Evolutionary conservation across 2,113 vertebrate species (phyloP), one percentile per base, ranked within the genome.

Genomic region (Mobula birostris): DNA sequence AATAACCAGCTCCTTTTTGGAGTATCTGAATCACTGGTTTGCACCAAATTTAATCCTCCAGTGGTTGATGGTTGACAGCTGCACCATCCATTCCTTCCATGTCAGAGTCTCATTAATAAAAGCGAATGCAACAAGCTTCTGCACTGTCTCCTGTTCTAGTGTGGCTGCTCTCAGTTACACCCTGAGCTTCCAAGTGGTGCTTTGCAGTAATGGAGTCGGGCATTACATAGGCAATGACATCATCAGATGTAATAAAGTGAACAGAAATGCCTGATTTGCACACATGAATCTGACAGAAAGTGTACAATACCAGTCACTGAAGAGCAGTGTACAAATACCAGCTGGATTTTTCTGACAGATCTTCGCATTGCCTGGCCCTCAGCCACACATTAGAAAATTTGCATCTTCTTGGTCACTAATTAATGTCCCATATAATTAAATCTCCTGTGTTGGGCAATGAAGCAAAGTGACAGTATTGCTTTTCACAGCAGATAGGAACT

Each of bases 271-370:
- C 48, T 48, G 48, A 48, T 48, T 48, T 48, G 48, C 48, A 48
- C 48, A 48, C 48, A 48, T 48, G 48, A 48, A 48, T 94, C 95
- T 94, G 95, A 95, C 95, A 94, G 94, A 95, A 94, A 94, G 56
- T 95, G 94, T 95, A 94, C 83, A 94, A 94, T 94, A 95, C 94
- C 91, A 95, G 85, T 94, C 90, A 94, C 94, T 94, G 94, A 6
- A 32, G 83, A 1, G 61, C 27, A n/a, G 24, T 63, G 14, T 2
- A 88, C 56, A 9, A 88, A 63, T 88, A 11, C 12, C 56, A 88
- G 56, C 58, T 88, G 83, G 1, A n/a, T 88, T 63, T n/a, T 24
- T 58, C 58, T 48, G 79, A 21, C 80, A 11, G 40, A 83, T 0
- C 80, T 36, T 63, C n/a, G 11, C 15, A 12, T 63, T 88, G 29